phyloP scores from a whole-genome alignment of 2,888 invertebrate species.

The Portevinia maculata region DNA sequence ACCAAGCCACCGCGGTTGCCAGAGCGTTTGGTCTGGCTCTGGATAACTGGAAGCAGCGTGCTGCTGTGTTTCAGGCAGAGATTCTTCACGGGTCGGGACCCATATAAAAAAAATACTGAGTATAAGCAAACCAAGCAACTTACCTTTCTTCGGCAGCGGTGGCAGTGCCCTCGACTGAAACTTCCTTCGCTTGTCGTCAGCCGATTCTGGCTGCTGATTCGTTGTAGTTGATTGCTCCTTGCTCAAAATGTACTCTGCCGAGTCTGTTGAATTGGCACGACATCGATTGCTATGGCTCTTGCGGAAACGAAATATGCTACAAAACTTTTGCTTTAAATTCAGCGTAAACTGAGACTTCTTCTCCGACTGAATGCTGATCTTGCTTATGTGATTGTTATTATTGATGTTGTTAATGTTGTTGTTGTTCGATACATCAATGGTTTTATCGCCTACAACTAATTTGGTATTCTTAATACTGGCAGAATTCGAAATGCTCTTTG shows the following conservation, averaged over 20 bases:
- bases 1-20: no score
- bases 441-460: conserved; percentile 72
- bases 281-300: conserved; percentile 80
- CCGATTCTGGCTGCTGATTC: conserved; percentile 70
- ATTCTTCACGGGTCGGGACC: no score
- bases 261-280: conserved; percentile 77
- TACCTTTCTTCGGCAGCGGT: conserved; percentile 85
- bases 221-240: conserved; percentile 72
- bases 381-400: conserved; percentile 75
- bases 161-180: conserved; percentile 87
- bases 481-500: conserved; percentile 66
- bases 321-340: conserved; percentile 92
- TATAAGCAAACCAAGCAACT: conserved; percentile 60
- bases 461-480: conserved; percentile 72
- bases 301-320: conserved; percentile 91
- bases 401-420: conserved; percentile 76
- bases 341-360: conserved; percentile 90
- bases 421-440: conserved; percentile 75
- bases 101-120: not conserved
- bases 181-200: conserved; percentile 82
- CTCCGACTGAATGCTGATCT: conserved; percentile 80
- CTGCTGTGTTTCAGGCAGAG: no score
- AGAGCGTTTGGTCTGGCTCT: no score
- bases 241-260: conserved; percentile 74
- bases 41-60: no score